phyloP scores from a whole-genome alignment of 2,888 invertebrate species.

The Ochropleura plecta region DNA sequence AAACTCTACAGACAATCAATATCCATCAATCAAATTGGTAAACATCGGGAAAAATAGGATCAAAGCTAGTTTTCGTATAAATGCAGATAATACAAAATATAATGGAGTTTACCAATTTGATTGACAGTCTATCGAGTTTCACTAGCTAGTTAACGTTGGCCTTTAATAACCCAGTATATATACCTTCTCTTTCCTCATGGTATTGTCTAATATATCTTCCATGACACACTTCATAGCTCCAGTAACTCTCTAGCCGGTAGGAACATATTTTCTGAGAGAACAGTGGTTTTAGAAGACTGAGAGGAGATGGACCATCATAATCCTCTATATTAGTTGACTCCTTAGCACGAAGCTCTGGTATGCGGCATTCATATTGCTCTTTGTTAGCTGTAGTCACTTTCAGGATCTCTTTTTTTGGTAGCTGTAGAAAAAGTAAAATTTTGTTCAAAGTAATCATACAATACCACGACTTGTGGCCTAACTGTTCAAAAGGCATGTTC shows the following conservation, averaged over 20 bases:
- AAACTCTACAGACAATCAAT: too few species aligned
- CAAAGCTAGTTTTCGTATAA: too few species aligned
- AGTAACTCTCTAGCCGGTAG: constrained; percentile 96
- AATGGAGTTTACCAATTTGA: too few species aligned
- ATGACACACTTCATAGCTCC: constrained; percentile 99
- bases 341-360: constrained; percentile 92
- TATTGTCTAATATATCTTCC: constrained; percentile 97
- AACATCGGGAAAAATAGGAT: too few species aligned
- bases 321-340: constrained; percentile 90
- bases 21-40: too few species aligned
- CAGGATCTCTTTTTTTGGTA: constrained; percentile 89
- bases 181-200: constrained; percentile 97
- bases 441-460: background rate
- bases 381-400: constrained; percentile 94
- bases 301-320: constrained; percentile 94
- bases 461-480: background rate
- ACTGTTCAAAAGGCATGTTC: background rate
- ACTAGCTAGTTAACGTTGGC: too few species aligned
- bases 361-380: constrained; percentile 95
- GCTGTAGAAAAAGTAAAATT: constrained; percentile 10
- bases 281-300: constrained; percentile 94
- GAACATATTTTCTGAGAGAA: constrained; percentile 95
- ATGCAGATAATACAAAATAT: too few species aligned
- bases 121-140: too few species aligned
- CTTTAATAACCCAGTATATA: background rate